Conservation (phyloP, 2,888 invertebrate species). For the Folsomia candida region DNA sequence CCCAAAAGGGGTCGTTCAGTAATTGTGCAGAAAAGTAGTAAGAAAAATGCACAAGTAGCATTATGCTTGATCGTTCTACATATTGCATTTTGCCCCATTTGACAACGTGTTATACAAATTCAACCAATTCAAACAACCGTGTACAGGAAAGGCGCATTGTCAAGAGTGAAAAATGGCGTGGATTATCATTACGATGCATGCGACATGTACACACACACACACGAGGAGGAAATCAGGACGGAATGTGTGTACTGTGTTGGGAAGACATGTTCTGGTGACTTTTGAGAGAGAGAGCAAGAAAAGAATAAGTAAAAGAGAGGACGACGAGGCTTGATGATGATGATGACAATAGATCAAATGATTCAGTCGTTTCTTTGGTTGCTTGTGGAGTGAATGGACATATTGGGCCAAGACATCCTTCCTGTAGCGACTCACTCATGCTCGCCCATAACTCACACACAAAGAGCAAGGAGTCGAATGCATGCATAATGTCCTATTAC, state of each 20-base stretch:
- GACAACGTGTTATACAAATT: no score
- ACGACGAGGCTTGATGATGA: not conserved
- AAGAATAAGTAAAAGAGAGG: not conserved
- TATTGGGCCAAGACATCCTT: not conserved
- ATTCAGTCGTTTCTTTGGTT: not conserved
- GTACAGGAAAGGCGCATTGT: no score
- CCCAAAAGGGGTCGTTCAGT: not conserved
- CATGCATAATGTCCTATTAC: constrained; percentile 5
- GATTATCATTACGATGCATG: no score
- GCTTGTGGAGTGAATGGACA: not conserved
- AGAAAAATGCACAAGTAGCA: no score
- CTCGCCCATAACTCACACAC: constrained; percentile 6
- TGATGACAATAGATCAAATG: constrained; percentile 7
- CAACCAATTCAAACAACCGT: no score
- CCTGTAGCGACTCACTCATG: not conserved
- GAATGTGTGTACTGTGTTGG: not conserved
- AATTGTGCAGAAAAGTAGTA: no score
- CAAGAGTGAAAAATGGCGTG: no score
- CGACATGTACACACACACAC: no score
- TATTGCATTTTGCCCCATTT: no score
- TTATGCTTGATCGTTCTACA: no score
- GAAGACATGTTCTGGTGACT: not conserved
- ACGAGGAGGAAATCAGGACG: not conserved
- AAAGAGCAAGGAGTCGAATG: not conserved
- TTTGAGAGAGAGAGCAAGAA: no score